Base-by-base conservation (phyloP, 92 coral and sea anemone species). In the Phenganax stokvisi region DNA sequence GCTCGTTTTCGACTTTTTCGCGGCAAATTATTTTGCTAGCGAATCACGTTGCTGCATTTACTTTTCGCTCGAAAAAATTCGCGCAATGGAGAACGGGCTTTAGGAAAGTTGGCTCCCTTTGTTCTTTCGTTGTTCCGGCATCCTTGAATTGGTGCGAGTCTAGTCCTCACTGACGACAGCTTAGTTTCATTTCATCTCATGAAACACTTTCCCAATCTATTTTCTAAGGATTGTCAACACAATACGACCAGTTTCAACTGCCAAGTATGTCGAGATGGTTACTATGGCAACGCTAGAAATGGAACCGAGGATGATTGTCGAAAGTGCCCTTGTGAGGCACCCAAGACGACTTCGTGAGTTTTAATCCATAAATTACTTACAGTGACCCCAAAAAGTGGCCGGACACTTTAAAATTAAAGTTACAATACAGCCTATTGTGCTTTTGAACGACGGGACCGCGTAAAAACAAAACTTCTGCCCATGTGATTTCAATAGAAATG, bases 261-360 rank as follows among this genome's bases (percentile, higher is more conserved):
- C 66, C 89, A 92, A 87, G 75, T 82, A 56, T 94, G 98, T 71
- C 55, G 74, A 79, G 98, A 92, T 83, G 90, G 97, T 87, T 92
- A 90, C 92, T 92, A 94, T 89, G 98, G 98, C 66, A 89, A 92
- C n/a, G 98, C 98, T 3, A 92, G 91, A 28, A 92, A 92, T 75
- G 98, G 98, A 20, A 94, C 98, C 7, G 86, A 89, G n/a, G 63
- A 81, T 27, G 98, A 94, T 72, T 94, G 98, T 64, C 90, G 83
- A 51, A 83, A 81, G 47, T 94, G 98, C 57, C 98, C 97, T 27
- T 94, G 98, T 77, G 92, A 85, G 28, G 70, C 84, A 53, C 98
- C 98, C 61, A 87, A 86, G 60, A 92, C 98, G 31, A 90, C 91
- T 55, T 90, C 97, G 98, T 94, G 79, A 92, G 97, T 86, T 71